phyloP scores from a whole-genome alignment of 2,888 invertebrate genomes.

The Drosophila pseudotalamancana region DNA sequence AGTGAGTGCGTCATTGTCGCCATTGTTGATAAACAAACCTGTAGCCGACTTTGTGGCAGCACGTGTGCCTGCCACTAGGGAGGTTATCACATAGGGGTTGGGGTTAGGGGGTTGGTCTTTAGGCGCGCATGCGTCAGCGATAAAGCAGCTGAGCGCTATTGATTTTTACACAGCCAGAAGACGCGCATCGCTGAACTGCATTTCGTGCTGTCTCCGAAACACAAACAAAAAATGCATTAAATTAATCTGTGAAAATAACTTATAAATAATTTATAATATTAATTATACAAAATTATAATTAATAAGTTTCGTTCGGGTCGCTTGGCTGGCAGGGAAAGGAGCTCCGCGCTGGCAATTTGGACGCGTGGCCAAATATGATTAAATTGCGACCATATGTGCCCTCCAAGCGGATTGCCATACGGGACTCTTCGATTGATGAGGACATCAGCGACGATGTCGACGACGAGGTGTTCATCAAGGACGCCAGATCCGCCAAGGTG shows the following conservation, averaged over 20 bases:
- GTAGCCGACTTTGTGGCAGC: constrained; percentile 61
- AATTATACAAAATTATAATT: not conserved
- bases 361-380: constrained; percentile 75
- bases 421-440: constrained; percentile 88
- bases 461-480: constrained; percentile 91
- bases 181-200: constrained; percentile 62
- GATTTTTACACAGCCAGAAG: constrained; percentile 54
- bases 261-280: not conserved
- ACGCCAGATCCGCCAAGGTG: constrained; percentile 88
- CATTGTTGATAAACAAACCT: constrained; percentile 77
- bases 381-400: constrained; percentile 87
- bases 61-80: constrained; percentile 56
- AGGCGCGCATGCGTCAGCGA: constrained; percentile 50
- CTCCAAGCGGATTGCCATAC: constrained; percentile 87
- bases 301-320: constrained; percentile 19
- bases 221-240: constrained; percentile 29
- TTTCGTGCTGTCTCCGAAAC: constrained; percentile 12
- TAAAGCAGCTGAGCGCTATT: constrained; percentile 64
- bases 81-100: constrained; percentile 4
- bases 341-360: constrained; percentile 36
- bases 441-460: constrained; percentile 90
- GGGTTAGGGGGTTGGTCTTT: not conserved
- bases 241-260: not conserved
- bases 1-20: constrained; percentile 47
- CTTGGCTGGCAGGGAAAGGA: constrained; percentile 5